Conservation (phyloP, 2,888 invertebrate genomes). For the Operophtera brumata region DNA sequence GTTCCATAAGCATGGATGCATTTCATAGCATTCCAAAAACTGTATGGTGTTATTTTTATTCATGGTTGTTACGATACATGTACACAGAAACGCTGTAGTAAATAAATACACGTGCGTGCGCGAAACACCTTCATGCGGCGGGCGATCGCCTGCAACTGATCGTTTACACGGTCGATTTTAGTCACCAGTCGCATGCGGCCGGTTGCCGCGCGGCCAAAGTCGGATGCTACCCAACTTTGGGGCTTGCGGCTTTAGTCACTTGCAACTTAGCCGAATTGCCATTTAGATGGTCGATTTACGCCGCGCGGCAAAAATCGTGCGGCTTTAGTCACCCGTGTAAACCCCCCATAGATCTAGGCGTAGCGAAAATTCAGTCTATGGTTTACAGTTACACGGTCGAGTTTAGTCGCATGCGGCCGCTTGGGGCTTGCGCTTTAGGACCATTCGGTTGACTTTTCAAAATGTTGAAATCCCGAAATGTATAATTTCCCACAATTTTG, state of each 20-base stretch:
- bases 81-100: constrained; percentile 12
- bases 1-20: too few species aligned
- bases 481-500: too few species aligned
- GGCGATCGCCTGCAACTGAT: constrained; percentile 33
- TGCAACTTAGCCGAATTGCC: constrained; percentile 18
- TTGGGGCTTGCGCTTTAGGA: too few species aligned
- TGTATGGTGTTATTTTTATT: too few species aligned
- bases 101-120: constrained; percentile 31
- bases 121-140: constrained; percentile 26
- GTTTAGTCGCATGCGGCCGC: too few species aligned
- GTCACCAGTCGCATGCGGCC: constrained; percentile 55
- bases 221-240: constrained; percentile 49
- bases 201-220: constrained; percentile 45
- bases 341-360: constrained; percentile 26
- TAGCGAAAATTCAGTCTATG: too few species aligned
- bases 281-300: constrained; percentile 38
- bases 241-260: constrained; percentile 22
- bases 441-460: too few species aligned
- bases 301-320: constrained; percentile 42
- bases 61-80: neutral
- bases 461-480: too few species aligned
- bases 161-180: constrained; percentile 30
- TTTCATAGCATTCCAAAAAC: too few species aligned
- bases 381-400: too few species aligned
- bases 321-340: constrained; percentile 45